phyloP scores from a whole-genome alignment of 1,140 invertebrate genomes.

The Spodoptera frugiperda region DNA sequence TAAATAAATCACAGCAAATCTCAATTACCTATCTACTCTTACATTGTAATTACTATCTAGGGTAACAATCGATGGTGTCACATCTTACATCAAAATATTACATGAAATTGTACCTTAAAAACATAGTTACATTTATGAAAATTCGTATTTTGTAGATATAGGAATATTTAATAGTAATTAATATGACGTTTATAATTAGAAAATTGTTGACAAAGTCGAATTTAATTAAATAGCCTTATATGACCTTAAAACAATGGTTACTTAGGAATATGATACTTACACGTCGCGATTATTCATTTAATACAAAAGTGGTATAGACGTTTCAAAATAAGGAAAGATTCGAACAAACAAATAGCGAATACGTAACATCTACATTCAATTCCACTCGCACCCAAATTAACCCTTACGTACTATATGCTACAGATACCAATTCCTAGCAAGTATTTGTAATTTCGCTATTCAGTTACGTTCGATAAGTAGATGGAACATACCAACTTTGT shows the following conservation, averaged over 20 bases:
- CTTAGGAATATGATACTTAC: slow-evolving; percentile 26
- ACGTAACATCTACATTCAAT: slow-evolving; percentile 10
- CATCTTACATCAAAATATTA: slow-evolving; percentile 60
- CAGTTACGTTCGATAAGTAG: slow-evolving; percentile 70
- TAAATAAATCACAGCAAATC: slow-evolving; percentile 73
- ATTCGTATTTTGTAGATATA: slow-evolving; percentile 60
- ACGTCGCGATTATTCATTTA: background rate
- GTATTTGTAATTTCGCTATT: slow-evolving; percentile 52
- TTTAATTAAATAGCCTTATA: slow-evolving; percentile 29
- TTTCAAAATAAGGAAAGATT: background rate
- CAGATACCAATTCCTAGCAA: slow-evolving; percentile 28
- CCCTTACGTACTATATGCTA: background rate
- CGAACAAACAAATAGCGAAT: background rate
- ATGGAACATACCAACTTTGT: slow-evolving; percentile 75
- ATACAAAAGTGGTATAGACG: background rate
- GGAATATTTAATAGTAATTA: slow-evolving; percentile 45
- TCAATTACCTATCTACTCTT: slow-evolving; percentile 66
- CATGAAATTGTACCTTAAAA: slow-evolving; percentile 47
- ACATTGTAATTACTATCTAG: slow-evolving; percentile 55
- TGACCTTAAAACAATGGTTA: slow-evolving; percentile 6
- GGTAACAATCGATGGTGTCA: slow-evolving; percentile 65
- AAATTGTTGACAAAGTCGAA: slow-evolving; percentile 30
- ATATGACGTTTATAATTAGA: slow-evolving; percentile 38
- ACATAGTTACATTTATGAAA: slow-evolving; percentile 54
- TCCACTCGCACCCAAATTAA: slow-evolving; percentile 17